phyloP scores from a whole-genome alignment of 1,140 invertebrate species.

The Elysia chlorotica region DNA sequence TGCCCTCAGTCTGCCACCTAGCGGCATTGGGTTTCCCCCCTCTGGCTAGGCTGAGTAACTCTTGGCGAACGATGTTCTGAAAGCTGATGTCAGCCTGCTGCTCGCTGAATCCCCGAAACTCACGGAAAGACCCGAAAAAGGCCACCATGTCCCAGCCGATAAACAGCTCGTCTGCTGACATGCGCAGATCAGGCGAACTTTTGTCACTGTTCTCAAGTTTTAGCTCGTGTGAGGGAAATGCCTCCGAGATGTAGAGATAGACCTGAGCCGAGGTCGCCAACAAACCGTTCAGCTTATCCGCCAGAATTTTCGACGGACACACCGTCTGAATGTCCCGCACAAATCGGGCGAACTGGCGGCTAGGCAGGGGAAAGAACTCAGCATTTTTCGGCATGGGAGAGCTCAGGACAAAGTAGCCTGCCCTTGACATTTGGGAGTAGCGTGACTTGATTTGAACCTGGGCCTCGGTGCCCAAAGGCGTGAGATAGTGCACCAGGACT shows the following conservation, averaged over 20 bases:
- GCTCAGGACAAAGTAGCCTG: no score
- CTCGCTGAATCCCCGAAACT: constrained; percentile 31
- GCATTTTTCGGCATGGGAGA: no score
- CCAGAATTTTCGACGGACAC: neutral
- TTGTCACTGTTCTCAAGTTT: neutral
- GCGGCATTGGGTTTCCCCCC: constrained; percentile 31
- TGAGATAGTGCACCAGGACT: neutral
- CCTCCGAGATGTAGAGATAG: constrained; percentile 12
- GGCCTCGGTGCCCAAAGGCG: neutral
- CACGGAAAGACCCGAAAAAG: constrained; percentile 40
- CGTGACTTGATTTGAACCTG: neutral
- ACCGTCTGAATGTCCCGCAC: constrained; percentile 1
- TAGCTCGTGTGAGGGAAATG: constrained; percentile 1
- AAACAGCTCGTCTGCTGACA: no score
- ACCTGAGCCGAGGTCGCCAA: neutral
- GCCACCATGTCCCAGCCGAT: constrained; percentile 45
- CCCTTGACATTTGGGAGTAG: neutral
- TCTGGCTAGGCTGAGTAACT: constrained; percentile 37
- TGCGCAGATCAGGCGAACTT: neutral
- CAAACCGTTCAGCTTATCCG: neutral
- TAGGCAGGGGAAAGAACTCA: neutral
- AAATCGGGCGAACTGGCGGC: neutral
- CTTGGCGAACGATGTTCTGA: constrained; percentile 31
- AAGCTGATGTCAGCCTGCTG: constrained; percentile 32
- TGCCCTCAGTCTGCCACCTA: constrained; percentile 27